These are phyloP conservation scores for Chlorops oryzae DNA, from an alignment of 1,140 invertebrate genomes.

Conservation along the genomic window DNA sequence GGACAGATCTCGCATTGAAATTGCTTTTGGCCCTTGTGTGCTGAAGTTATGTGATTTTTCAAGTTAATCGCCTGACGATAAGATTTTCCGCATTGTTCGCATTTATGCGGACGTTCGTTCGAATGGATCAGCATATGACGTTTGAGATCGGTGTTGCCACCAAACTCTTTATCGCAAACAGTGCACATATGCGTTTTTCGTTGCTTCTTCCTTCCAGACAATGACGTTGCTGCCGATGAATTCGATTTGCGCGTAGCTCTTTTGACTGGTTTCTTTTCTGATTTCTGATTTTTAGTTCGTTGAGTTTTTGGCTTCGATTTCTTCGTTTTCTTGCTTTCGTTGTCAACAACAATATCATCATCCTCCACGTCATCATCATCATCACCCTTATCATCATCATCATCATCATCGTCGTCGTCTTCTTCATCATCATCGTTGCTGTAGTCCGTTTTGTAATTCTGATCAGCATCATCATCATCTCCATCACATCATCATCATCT, in stretches of 20 bases:
- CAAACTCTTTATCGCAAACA: slow-evolving; percentile 50
- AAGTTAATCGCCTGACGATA: slow-evolving; percentile 66
- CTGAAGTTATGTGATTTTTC: slow-evolving; percentile 59
- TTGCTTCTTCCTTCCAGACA: slow-evolving; percentile 1
- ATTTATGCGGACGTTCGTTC: slow-evolving; percentile 57
- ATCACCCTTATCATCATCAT: neutral
- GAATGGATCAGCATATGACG: slow-evolving; percentile 56
- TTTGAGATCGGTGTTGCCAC: slow-evolving; percentile 49
- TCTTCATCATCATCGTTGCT: neutral
- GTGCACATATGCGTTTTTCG: slow-evolving; percentile 43
- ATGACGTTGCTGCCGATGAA: no score
- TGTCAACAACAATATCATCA: slow-evolving; percentile 21
- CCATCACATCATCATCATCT: slow-evolving; percentile 2
- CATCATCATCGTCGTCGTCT: neutral
- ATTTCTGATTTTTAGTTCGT: no score
- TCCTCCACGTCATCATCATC: neutral
- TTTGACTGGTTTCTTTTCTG: no score
- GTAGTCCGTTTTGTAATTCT: no score
- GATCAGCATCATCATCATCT: neutral
- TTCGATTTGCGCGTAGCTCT: slow-evolving; percentile 26
- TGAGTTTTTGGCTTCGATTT: no score
- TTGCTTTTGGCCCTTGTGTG: slow-evolving; percentile 52
- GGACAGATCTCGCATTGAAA: slow-evolving; percentile 63
- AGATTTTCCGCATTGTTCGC: slow-evolving; percentile 65
- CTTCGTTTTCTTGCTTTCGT: no score